Base-by-base conservation (phyloP, 2,797 vertebrate species). In the Rhabdomys pumilio region DNA sequence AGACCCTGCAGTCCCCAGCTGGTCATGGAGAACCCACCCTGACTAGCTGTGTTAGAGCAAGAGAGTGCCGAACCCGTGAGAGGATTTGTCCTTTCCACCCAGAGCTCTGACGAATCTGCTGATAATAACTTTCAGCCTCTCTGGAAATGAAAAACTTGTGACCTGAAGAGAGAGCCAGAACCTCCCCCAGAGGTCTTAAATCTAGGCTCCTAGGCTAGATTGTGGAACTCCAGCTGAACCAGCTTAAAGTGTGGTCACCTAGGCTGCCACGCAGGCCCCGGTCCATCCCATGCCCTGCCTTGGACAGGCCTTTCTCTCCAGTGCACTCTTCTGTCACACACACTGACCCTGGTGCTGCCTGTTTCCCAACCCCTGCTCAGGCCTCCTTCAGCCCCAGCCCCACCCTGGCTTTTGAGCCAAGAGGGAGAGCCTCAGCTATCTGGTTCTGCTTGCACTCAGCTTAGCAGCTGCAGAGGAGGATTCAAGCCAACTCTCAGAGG, bases 41-140 rank as follows among this genome's bases (percentile, higher is more conserved):
- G 59, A 41, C 77, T 10, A 0, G 53, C 89, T 1, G 5, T 31
- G 50, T 73, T 41, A 9, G 57, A 65, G 57, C n/a, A 50, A n/a
- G 50, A 29, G 79, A 92, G 73, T 15, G 55, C 34, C 8, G 15
- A 63, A 9, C 65, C 89, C n/a, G 0, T 34, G 82, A 8, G 53
- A 92, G 86, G 53, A 17, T 87, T 86, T 57, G 91, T 93, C 6
- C 0, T 76, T 89, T 81, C 95, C 75, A 87, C 63, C 79, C 50
- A 81, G 93, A 73, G 2, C 80, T 77, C 88, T 24, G 94, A 96
- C 90, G 61, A 75, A 63, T 96, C 86, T 94, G 95, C 94, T 95
- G 82, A 95, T 81, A 67, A 93, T 97, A 96, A 97, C 83, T 95
- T 88, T 55, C 93, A 92, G 95, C 90, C 67, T 95, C 77, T 84